These are phyloP conservation scores for Orthosia cruda DNA, from an alignment of 2,888 invertebrate genomes.

Conservation along the genomic window DNA sequence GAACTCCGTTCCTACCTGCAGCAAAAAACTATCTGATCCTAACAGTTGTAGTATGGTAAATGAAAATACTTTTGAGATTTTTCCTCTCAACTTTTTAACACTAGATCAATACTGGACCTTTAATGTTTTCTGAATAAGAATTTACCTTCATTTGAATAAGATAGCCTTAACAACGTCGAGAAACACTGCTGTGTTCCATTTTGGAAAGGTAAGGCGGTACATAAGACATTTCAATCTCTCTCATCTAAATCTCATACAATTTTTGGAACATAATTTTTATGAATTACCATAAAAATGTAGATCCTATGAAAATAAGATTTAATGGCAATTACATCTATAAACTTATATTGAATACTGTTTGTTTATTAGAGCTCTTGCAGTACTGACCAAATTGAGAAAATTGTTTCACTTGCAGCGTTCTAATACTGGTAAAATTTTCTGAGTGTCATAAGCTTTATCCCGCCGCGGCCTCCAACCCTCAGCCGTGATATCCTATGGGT, in stretches of 20 bases:
- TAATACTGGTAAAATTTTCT: too few species aligned
- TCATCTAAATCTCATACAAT: too few species aligned
- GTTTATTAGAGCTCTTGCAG: too few species aligned
- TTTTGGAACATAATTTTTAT: neutral
- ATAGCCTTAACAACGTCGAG: neutral
- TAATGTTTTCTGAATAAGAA: neutral
- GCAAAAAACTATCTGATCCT: constrained; percentile 20
- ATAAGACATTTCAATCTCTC: neutral
- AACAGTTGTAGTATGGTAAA: neutral
- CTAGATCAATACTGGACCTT: neutral
- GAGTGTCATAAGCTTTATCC: too few species aligned
- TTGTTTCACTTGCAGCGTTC: too few species aligned
- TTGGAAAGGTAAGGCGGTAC: neutral
- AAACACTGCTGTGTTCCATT: neutral
- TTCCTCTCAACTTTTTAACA: neutral
- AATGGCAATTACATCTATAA: constrained; percentile 1
- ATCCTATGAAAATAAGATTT: neutral
- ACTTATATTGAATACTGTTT: too few species aligned
- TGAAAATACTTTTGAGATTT: constrained; percentile 6
- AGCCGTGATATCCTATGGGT: too few species aligned
- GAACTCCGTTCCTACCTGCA: constrained; percentile 22
- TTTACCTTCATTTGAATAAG: too few species aligned
- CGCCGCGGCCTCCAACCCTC: too few species aligned
- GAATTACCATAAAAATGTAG: neutral
- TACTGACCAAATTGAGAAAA: too few species aligned